Base-by-base conservation (phyloP, 35 echinoderm and acorn worm species). In the Diadema setosum region DNA sequence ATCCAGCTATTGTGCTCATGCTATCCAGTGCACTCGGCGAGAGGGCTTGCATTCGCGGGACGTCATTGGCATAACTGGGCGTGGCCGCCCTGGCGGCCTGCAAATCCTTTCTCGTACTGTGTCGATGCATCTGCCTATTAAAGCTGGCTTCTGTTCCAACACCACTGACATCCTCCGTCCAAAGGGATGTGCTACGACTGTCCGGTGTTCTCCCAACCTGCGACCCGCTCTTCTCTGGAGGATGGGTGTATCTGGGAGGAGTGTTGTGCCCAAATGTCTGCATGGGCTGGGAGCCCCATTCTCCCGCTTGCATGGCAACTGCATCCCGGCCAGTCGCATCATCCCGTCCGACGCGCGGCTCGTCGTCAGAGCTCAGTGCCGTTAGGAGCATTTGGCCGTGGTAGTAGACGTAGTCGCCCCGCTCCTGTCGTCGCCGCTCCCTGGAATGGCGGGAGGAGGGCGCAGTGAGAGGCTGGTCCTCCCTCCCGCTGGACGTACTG, bases 381-480 rank as follows among this genome's bases (percentile, higher is more conserved):
- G 44, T 86, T 36, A 96, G 76, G 11, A 96, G 60, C 94, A 96
- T 96, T 56, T 85, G 70, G 33, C 94, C 94, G 46, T 91, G 89
- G 70, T 96, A 96, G 78, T 96, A 96, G 40, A 96, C 89, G 83
- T 96, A 96, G 52, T 96, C 94, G 58, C 94, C 94, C 16, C 90
- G 85, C 0, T 87, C 90, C 0, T 80, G 76, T 9, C 34, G 73
- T 41, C 73, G 73, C 46, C 82, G 82, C 16, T 45, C 26, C 17
- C 46, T 82, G 12, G 30, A n/a, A 23, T 59, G 82, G 2, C 40
- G 64, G 8, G 35, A n/a, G 9, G 48, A 52, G 39, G 73, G 23
- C 11, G 39, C 40, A 0, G 73, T 78, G 73, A 78, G 73, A 25
- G 73, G 73, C 21, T 78, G 73, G 40, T 78, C 73, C 34, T 78